A percentile compares a stretch with the other conserved stretches of the same genome.
These are phyloP conservation scores for Trachelus stipa DNA, from an alignment of 2,888 invertebrate species.

Conservation along the genomic window DNA sequence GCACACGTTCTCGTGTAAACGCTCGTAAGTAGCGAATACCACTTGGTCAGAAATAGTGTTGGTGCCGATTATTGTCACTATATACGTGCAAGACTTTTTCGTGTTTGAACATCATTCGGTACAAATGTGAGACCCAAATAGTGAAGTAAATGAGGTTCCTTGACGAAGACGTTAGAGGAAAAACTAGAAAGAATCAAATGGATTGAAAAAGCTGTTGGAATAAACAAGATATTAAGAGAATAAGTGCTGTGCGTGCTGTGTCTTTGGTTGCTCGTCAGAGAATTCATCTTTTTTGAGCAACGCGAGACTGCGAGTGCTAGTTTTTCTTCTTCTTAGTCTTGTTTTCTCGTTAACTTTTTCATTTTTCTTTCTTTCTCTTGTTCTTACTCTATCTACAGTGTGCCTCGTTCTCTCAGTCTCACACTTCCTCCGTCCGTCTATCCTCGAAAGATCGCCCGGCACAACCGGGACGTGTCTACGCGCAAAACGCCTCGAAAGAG, in stretches of 20 bases:
- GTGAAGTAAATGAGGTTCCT: background rate
- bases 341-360: background rate
- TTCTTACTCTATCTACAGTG: background rate
- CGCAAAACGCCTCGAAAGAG: slow-evolving; percentile 6
- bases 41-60: slow-evolving; percentile 5
- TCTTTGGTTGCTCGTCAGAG: background rate
- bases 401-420: background rate
- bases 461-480: slow-evolving; percentile 12
- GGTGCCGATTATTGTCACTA: slow-evolving; percentile 6
- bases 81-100: background rate
- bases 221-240: slow-evolving; percentile 13
- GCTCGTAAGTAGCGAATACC: slow-evolving; percentile 27
- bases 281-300: background rate
- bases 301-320: slow-evolving; percentile 6
- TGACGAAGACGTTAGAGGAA: background rate
- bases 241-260: slow-evolving; percentile 22
- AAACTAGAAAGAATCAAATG: background rate
- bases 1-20: slow-evolving; percentile 38
- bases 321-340: slow-evolving; percentile 10
- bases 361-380: background rate
- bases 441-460: slow-evolving; percentile 12
- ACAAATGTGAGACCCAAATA: background rate
- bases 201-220: background rate
- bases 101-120: background rate
- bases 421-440: slow-evolving; percentile 14